Percentiles rank a stretch among this genome's conserved stretches.
Conservation (phyloP, 2,113 vertebrate genomes). For the Elachura formosa region DNA sequence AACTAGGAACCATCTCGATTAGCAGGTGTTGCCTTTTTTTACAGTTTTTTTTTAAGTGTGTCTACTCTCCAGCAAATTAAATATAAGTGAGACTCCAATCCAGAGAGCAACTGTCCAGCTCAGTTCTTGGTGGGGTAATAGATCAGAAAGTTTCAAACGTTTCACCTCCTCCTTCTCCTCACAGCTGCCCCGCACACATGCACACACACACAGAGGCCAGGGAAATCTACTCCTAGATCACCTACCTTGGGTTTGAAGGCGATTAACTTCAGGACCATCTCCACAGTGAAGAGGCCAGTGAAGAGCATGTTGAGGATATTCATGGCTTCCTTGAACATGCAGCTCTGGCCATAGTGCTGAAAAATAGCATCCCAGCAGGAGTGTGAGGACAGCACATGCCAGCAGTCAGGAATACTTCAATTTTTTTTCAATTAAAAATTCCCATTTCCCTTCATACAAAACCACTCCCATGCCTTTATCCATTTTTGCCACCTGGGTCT, state of each 20-base stretch:
- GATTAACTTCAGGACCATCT: constrained; percentile 98
- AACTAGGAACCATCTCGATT: neutral
- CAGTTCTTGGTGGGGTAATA: neutral
- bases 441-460: neutral
- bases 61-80: neutral
- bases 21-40: neutral
- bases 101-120: constrained; percentile 32
- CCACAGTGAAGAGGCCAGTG: constrained; percentile 98
- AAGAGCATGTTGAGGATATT: constrained; percentile 99
- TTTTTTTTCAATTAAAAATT: neutral
- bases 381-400: neutral
- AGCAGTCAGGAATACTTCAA: neutral
- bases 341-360: constrained; percentile 96
- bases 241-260: constrained; percentile 99
- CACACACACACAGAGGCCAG: neutral
- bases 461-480: neutral
- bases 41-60: neutral
- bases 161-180: constrained; percentile 44
- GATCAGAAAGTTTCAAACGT: neutral
- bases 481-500: neutral
- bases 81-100: constrained; percentile 19
- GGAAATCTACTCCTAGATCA: neutral
- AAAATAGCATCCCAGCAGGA: neutral
- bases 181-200: neutral
- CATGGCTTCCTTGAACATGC: constrained; percentile 94